Percentiles rank a stretch among this genome's conserved stretches.
Conservation (phyloP, 2,888 invertebrate genomes). For the Blastobasis adustella region DNA sequence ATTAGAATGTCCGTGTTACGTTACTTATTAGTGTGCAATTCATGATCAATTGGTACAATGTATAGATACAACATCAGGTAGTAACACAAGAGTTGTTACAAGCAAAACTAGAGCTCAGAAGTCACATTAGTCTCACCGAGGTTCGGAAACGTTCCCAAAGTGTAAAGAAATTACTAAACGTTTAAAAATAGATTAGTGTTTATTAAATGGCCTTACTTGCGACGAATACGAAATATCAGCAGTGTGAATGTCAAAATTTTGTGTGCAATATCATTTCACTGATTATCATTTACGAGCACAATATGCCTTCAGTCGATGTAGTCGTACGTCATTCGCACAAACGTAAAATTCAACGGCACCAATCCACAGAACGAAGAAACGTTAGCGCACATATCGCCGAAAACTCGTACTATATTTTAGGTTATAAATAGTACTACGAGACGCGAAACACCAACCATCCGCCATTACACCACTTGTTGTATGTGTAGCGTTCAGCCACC, state of each 20-base stretch:
- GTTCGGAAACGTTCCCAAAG: conserved; percentile 67
- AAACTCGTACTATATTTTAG: conserved; percentile 75
- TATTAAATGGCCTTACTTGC: conserved; percentile 75
- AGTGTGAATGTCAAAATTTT: conserved; percentile 74
- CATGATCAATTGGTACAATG: conserved; percentile 42
- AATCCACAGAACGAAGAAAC: conserved; percentile 68
- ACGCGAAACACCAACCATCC: conserved; percentile 73
- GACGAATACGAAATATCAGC: conserved; percentile 73
- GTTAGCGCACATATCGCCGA: conserved; percentile 75
- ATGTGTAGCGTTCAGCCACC: conserved; percentile 40
- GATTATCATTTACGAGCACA: conserved; percentile 54
- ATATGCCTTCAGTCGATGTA: conserved; percentile 61
- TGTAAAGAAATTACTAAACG: conserved; percentile 73
- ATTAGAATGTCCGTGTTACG: conserved; percentile 71
- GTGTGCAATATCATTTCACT: conserved; percentile 74
- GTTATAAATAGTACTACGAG: conserved; percentile 75
- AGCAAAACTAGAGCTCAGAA: conserved; percentile 57
- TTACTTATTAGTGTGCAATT: conserved; percentile 66
- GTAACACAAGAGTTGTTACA: conserved; percentile 57
- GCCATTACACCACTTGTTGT: conserved; percentile 72
- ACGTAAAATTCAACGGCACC: conserved; percentile 66
- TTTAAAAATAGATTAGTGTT: conserved; percentile 76
- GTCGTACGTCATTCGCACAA: conserved; percentile 68
- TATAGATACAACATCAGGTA: conserved; percentile 46
- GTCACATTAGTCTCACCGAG: conserved; percentile 68